These are phyloP conservation scores for Octodonta nipae DNA, from an alignment of 2,888 invertebrate genomes.

Conservation along the genomic window DNA sequence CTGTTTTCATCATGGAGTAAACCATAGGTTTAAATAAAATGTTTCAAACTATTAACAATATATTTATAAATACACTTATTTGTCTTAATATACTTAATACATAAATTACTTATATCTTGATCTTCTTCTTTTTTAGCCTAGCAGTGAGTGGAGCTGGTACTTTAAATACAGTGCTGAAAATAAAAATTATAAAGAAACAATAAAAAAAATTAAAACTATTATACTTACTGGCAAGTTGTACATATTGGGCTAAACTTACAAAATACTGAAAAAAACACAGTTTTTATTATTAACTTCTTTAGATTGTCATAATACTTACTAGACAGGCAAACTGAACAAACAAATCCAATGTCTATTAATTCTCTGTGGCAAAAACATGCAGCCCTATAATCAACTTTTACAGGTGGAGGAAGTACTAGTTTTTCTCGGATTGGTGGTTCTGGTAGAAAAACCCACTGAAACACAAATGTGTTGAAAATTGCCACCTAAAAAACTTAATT, in stretches of 20 bases:
- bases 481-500: background rate
- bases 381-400: constrained; percentile 88
- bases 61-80: no score
- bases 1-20: no score
- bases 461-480: constrained; percentile 10
- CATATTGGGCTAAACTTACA: constrained; percentile 96
- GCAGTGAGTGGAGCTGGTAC: constrained; percentile 66
- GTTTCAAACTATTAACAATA: no score
- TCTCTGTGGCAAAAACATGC: constrained; percentile 96
- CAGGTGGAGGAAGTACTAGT: constrained; percentile 75
- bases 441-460: constrained; percentile 84
- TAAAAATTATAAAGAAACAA: constrained; percentile 37
- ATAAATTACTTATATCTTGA: constrained; percentile 37
- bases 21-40: no score
- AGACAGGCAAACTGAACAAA: constrained; percentile 93
- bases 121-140: constrained; percentile 72
- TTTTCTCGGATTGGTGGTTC: constrained; percentile 67
- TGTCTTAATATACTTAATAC: no score
- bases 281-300: background rate
- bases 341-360: constrained; percentile 89
- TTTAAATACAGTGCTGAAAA: constrained; percentile 78
- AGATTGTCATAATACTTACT: constrained; percentile 42
- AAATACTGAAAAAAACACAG: constrained; percentile 58
- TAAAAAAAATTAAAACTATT: constrained; percentile 32
- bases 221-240: constrained; percentile 89